Evolutionary conservation across 2,888 invertebrate species (phyloP), one percentile per base, ranked within the genome.

Genomic region (Ormyrus pomaceus): DNA sequence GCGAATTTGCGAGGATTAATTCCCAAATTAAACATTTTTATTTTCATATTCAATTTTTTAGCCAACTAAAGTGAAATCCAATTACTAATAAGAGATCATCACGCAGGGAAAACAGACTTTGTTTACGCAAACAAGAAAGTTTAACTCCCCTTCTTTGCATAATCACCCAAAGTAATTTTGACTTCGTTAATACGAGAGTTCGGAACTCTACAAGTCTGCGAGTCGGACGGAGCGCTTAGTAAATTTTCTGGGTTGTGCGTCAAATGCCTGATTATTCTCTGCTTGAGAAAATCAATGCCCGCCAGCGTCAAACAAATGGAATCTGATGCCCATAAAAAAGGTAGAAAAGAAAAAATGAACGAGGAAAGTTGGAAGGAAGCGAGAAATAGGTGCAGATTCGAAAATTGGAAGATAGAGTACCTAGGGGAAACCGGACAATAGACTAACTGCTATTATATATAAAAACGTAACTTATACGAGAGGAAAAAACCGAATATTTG

Each of bases 241-340:
- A 51, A 72, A 62, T 62, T 56, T 64, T 45, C 19, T 45, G 9
- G 5, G 4, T 11, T 64, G 48, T 9, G 56, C 58, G 74, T 34
- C 50, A 50, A 56, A 65, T 9, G 74, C 59, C 51, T 66, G 51
- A 73, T 66, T 66, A 75, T 59, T 75, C 66, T 66, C 59, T 9
- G 50, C 66, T 75, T 45, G 34, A n/a, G 50, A 55, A n/a, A 66
- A 59, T 75, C 50, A 34, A 66, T 59, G 66, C 66, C n/a, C 64
- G 50, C 19, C 48, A 5, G 8, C 11, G 3, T 46, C 13, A 1
- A 9, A 56, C 46, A 73, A 65, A 65, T 65, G 64, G 73, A 73
- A 73, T 55, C 19, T n/a, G 65, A 73, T 55, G 56, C 19, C 45
- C 8, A 46, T 53, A 56, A 6, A 34, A 69, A 19, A 7, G 34